These are phyloP conservation scores for Amiota mariae DNA, from an alignment of 2,888 invertebrate species.

Conservation along the genomic window DNA sequence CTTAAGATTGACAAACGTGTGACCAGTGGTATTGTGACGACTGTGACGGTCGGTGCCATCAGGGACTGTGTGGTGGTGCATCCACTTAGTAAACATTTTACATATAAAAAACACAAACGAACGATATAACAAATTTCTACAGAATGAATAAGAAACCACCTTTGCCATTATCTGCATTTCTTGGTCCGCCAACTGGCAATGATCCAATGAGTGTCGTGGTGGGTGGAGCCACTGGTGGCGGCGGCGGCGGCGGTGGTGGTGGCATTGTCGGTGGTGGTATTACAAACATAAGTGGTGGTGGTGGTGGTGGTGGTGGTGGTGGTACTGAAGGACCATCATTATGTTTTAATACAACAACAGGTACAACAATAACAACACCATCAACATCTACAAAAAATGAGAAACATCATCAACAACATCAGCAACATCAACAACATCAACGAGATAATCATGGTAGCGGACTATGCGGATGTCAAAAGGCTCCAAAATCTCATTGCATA, in stretches of 20 bases:
- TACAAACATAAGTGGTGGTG: constrained; percentile 34
- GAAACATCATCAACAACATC: constrained; percentile 48
- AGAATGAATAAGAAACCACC: constrained; percentile 72
- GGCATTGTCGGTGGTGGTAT: background rate
- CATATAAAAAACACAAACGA: background rate
- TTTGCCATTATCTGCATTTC: constrained; percentile 69
- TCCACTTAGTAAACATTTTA: background rate
- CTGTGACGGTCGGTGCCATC: no score
- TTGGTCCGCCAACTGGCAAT: constrained; percentile 47
- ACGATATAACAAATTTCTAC: background rate
- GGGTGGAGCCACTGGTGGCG: constrained; percentile 33
- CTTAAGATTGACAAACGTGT: no score
- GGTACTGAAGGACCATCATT: constrained; percentile 46
- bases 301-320: constrained; percentile 44
- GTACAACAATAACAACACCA: constrained; percentile 41
- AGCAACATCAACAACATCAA: constrained; percentile 48
- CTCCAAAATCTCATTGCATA: constrained; percentile 74
- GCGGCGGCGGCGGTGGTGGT: constrained; percentile 18
- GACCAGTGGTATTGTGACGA: no score
- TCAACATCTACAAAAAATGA: constrained; percentile 59
- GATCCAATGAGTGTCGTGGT: constrained; percentile 32
- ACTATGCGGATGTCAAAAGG: constrained; percentile 72
- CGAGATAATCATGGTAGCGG: constrained; percentile 59
- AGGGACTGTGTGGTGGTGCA: background rate
- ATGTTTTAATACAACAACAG: constrained; percentile 50